Base-by-base conservation (phyloP, 2,113 vertebrate genomes). In the Egretta garzetta region DNA sequence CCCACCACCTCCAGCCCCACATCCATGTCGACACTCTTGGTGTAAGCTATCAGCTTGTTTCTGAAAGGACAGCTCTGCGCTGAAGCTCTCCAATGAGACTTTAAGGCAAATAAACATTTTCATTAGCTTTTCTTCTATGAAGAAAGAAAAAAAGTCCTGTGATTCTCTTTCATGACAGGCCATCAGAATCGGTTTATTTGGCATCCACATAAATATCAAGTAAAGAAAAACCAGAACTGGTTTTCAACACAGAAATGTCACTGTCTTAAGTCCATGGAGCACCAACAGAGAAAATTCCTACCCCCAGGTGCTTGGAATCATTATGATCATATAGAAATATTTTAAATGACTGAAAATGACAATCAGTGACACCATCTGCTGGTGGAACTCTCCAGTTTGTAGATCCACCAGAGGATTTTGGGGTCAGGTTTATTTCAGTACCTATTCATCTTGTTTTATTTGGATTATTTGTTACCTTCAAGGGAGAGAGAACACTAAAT, bases 1-100 rank as follows among this genome's bases (percentile, higher is more conserved):
- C 21, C 62, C 12, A 26, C 12, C 32, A 24, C 9, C 4, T 7
- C 13, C 32, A 86, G 35, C 14, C 7, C 35, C 14, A 33, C 0
- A 2, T 45, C 49, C 2, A 0, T 20, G 55, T 21, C 32, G 6
- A 21, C 6, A 14, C 5, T n/a, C 32, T 41, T 66, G 24, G 12
- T 56, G 33, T 32, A 50, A 86, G 2, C 35, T 37, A n/a, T 11
- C 22, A 63, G 13, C 27, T 45, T 86, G 32, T 30, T 75, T 56
- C 28, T 50, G 27, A 50, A 93, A 63, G 35, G 62, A 39, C 9
- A 72, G 20, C 14, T 59, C 28, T 41, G 9, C 0, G 1, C n/a
- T 39, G 17, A 75, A 45, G 28, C 4, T 52, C 56, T 90, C 27
- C 35, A 45, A 32, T 45, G 28, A 70, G 37, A 8, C 12, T 75